Percentiles rank a stretch among this genome's conserved stretches.
These are phyloP conservation scores for Melieria picta DNA, from an alignment of 2,888 invertebrate species.

Conservation along the genomic window DNA sequence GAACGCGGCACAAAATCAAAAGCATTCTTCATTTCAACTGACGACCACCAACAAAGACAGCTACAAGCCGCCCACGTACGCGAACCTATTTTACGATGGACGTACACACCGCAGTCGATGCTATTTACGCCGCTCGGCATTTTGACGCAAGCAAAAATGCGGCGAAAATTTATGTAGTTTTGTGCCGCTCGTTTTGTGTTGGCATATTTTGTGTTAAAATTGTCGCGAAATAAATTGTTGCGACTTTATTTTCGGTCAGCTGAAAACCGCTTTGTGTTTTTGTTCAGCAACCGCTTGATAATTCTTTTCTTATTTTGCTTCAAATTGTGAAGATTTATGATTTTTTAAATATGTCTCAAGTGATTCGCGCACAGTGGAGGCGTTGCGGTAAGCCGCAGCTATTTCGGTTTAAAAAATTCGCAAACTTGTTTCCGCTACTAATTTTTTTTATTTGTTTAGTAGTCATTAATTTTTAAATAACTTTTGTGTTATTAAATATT, in stretches of 20 bases:
- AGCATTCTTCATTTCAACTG: too few relatives aligned
- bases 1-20: too few relatives aligned
- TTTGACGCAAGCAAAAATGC: background rate
- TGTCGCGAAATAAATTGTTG: slow-evolving; percentile 7
- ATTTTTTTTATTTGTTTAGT: too few relatives aligned
- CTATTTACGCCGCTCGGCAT: background rate
- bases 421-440: too few relatives aligned
- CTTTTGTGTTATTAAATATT: too few relatives aligned
- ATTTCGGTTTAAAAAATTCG: too few relatives aligned
- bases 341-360: slow-evolving; percentile 18
- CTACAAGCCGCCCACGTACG: too few relatives aligned
- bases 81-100: background rate
- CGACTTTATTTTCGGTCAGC: slow-evolving; percentile 25
- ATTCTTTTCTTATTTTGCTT: slow-evolving; percentile 3
- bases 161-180: background rate
- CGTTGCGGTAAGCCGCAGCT: too few relatives aligned
- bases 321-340: slow-evolving; percentile 14
- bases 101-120: background rate
- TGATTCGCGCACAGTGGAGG: too few relatives aligned
- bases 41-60: too few relatives aligned
- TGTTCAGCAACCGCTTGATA: slow-evolving; percentile 26
- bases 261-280: slow-evolving; percentile 28
- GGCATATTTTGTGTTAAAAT: background rate
- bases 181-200: background rate
- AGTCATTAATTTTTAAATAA: too few relatives aligned